These are phyloP conservation scores for Caradrina clavipalpis DNA, from an alignment of 2,888 invertebrate species.

Conservation along the genomic window DNA sequence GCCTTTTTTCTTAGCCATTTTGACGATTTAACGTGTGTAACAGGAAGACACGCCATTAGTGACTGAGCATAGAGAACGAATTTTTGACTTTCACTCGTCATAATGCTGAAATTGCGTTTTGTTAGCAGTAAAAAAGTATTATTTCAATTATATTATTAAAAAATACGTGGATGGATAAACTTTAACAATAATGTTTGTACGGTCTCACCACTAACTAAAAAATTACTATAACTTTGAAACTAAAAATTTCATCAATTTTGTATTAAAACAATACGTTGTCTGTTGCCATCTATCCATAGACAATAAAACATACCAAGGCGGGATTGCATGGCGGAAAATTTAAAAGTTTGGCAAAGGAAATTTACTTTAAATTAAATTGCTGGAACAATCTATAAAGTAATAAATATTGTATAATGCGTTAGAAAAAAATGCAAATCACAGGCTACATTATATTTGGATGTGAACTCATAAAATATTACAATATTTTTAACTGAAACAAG, in stretches of 20 bases:
- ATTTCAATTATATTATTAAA: background rate
- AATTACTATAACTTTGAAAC: background rate
- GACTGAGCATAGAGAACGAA: slow-evolving; percentile 80
- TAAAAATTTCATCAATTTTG: no score
- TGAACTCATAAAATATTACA: no score
- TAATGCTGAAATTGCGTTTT: slow-evolving; percentile 50
- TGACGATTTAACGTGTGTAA: slow-evolving; percentile 89
- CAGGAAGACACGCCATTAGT: slow-evolving; percentile 91
- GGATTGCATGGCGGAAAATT: background rate
- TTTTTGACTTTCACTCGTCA: slow-evolving; percentile 62
- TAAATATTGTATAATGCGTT: no score
- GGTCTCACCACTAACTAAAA: fast-evolving
- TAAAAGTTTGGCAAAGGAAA: background rate
- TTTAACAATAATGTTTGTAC: fast-evolving
- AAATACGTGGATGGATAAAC: background rate
- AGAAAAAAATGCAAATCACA: no score
- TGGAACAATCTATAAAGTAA: no score
- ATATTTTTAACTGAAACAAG: no score
- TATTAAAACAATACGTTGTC: slow-evolving; percentile 14
- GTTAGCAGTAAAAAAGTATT: slow-evolving; percentile 3
- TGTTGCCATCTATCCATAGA: slow-evolving; percentile 28
- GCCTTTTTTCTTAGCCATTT: slow-evolving; percentile 93
- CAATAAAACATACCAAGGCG: slow-evolving; percentile 21
- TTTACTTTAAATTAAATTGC: no score
- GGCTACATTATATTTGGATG: no score